Percentiles rank a stretch among this genome's conserved stretches.
These are phyloP conservation scores for Polietes domitor DNA, from an alignment of 2,888 invertebrate genomes.

Conservation along the genomic window DNA sequence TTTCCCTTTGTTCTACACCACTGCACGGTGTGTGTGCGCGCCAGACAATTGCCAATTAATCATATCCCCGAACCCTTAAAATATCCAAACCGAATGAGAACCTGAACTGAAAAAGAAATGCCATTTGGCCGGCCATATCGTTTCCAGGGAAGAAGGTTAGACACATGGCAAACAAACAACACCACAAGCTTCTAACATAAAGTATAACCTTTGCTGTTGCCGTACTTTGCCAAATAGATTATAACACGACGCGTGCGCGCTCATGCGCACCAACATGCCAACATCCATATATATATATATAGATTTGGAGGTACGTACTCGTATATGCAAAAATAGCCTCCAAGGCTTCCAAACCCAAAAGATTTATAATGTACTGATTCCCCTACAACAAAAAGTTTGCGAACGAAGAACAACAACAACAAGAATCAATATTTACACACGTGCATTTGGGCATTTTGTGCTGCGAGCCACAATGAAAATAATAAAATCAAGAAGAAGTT, in stretches of 20 bases:
- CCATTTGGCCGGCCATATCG: not conserved
- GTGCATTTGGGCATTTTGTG: slow-evolving; percentile 41
- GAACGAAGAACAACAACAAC: slow-evolving; percentile 23
- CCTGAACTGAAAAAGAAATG: not conserved
- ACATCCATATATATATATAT: slow-evolving; percentile 28
- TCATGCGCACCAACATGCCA: slow-evolving; percentile 61
- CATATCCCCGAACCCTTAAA: not conserved
- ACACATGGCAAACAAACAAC: slow-evolving; percentile 21
- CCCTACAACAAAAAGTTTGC: slow-evolving; percentile 1
- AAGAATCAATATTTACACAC: slow-evolving; percentile 53
- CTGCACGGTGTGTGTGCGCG: not conserved
- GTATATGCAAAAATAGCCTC: slow-evolving; percentile 52
- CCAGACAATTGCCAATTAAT: slow-evolving; percentile 4
- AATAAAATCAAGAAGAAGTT: not conserved
- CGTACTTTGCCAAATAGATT: slow-evolving; percentile 38
- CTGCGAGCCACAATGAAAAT: not conserved
- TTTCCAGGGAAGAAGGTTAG: slow-evolving; percentile 51
- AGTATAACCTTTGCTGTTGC: slow-evolving; percentile 45
- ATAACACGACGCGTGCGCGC: slow-evolving; percentile 65
- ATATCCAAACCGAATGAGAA: not conserved
- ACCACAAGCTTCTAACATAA: slow-evolving; percentile 35
- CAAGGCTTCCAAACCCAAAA: slow-evolving; percentile 19
- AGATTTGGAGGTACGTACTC: not conserved
- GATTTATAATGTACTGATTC: slow-evolving; percentile 33
- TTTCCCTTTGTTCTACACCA: no score